These are phyloP conservation scores for Dromococcyx pavoninus DNA, from an alignment of 2,797 vertebrate species.

Conservation along the genomic window DNA sequence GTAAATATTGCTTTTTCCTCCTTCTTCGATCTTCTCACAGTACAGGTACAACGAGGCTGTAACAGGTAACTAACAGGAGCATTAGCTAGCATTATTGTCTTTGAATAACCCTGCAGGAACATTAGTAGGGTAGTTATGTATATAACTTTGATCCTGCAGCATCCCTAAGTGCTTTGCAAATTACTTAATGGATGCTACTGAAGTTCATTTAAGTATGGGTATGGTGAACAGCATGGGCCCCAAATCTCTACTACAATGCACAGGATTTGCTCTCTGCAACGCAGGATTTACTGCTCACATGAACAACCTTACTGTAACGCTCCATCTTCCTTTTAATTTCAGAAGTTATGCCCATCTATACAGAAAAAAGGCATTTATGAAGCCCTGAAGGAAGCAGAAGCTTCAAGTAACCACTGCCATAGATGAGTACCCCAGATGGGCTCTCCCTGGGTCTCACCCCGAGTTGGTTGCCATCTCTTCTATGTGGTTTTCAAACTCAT, in stretches of 20 bases:
- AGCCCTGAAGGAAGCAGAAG: not conserved
- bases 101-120: conserved; percentile 5
- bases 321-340: not conserved
- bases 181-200: not conserved
- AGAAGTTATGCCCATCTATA: not conserved
- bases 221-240: not conserved
- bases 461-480: not conserved
- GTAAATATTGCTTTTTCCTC: conserved; percentile 39
- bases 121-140: not conserved
- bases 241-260: not conserved
- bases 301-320: not conserved
- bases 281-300: not conserved
- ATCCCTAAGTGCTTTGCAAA: not conserved
- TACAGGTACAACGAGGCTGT: conserved; percentile 28
- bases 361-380: not conserved
- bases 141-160: not conserved
- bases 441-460: not conserved
- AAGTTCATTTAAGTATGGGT: not conserved
- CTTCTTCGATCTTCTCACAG: conserved; percentile 54
- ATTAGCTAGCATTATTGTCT: not conserved
- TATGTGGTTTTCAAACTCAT: not conserved
- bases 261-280: not conserved
- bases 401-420: not conserved
- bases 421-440: not conserved
- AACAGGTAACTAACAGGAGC: conserved; percentile 36